Evolutionary conservation across 2,888 invertebrate genomes (phyloP).

Genomic region (Drosophila neotestacea): DNA sequence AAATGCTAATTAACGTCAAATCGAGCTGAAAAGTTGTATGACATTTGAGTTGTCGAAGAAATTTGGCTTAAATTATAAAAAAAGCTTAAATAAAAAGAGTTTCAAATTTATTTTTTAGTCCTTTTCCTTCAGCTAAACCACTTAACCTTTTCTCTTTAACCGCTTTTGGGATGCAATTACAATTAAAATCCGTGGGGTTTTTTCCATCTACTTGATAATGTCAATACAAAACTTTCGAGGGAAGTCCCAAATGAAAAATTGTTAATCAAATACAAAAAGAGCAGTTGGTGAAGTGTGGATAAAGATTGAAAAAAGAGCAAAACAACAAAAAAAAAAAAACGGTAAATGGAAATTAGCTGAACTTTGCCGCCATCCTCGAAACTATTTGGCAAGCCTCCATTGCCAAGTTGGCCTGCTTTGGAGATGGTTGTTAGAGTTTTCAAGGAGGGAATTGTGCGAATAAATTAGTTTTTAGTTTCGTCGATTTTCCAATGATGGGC

Average conservation of each 20-base stretch:
- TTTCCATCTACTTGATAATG: conserved; percentile 45
- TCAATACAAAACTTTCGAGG: conserved; percentile 49
- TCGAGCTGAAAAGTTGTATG: not conserved
- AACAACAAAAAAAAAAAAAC: conserved; percentile 17
- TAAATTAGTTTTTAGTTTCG: conserved; percentile 60
- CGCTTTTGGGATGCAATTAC: conserved; percentile 52
- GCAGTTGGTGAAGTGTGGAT: conserved; percentile 25
- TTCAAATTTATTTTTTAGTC: conserved; percentile 31
- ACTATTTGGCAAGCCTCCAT: conserved; percentile 30
- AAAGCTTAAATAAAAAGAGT: conserved; percentile 19
- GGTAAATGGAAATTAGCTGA: conserved; percentile 46
- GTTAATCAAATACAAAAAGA: conserved; percentile 58
- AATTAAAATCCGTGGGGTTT: conserved; percentile 59
- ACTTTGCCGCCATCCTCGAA: conserved; percentile 50
- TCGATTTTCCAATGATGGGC: conserved; percentile 28
- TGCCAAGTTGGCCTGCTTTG: conserved; percentile 21
- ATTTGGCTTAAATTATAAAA: conserved; percentile 27
- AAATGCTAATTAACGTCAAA: not conserved
- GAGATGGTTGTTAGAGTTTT: conserved; percentile 34
- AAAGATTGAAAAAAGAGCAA: conserved; percentile 49
- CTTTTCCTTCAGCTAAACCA: conserved; percentile 22
- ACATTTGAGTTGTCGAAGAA: not conserved
- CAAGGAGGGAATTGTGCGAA: conserved; percentile 39
- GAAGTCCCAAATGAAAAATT: conserved; percentile 31
- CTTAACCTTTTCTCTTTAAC: conserved; percentile 38